A percentile compares a stretch with the other conserved stretches of the same genome.
Conservation (phyloP, 2,113 vertebrate species). For the Festucalex cinctus region DNA sequence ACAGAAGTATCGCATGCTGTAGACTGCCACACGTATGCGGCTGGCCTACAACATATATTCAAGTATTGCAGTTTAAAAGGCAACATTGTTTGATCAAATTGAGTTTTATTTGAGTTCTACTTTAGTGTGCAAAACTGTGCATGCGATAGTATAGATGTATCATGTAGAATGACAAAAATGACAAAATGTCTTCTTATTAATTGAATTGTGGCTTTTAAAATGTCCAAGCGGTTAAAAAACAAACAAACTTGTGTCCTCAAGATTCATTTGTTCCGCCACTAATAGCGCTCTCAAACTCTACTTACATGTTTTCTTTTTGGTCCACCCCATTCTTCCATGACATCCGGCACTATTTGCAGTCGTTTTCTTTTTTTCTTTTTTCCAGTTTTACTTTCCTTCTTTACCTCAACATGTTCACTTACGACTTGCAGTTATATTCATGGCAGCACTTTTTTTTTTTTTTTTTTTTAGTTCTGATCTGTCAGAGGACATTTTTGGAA, state of each 20-base stretch:
- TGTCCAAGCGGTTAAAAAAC: neutral
- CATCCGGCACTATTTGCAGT: neutral
- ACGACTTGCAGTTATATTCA: constrained; percentile 20
- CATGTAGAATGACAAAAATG: neutral
- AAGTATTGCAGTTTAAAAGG: neutral
- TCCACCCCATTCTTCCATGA: neutral
- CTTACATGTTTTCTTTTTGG: neutral
- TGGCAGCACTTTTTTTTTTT: constrained; percentile 14
- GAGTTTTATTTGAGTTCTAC: too few relatives aligned
- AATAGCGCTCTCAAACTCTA: neutral
- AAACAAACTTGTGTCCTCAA: neutral
- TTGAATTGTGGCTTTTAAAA: too few relatives aligned
- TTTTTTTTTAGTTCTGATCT: constrained; percentile 29
- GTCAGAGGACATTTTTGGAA: constrained; percentile 59
- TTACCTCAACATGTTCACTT: constrained; percentile 13
- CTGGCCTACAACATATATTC: neutral
- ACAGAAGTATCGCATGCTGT: constrained; percentile 21
- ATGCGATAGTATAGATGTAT: neutral
- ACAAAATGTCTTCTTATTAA: too few relatives aligned
- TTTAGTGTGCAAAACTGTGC: neutral
- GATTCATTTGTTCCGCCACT: neutral
- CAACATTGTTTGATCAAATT: neutral
- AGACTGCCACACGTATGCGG: constrained; percentile 1
- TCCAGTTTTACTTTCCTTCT: constrained; percentile 1
- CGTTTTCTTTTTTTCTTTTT: too few relatives aligned